Conservation (phyloP, 2,113 vertebrate genomes). For the Tonatia bakeri region DNA sequence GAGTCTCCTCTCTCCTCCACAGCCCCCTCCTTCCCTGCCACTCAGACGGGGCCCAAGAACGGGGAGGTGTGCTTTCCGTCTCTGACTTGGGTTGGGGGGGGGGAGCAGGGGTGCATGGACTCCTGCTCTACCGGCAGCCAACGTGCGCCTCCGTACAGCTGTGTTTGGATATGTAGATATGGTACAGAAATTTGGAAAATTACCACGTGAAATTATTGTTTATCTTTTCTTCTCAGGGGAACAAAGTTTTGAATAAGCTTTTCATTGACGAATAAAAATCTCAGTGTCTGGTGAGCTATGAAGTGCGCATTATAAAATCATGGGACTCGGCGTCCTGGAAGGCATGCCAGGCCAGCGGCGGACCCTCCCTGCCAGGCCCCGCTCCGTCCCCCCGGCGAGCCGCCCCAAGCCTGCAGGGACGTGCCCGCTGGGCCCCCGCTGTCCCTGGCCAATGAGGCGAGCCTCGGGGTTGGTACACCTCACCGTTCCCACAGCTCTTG, state of each 20-base stretch:
- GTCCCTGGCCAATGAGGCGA: background rate
- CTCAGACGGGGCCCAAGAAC: background rate
- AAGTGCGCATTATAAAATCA: slow-evolving; percentile 35
- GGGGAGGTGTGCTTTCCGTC: too few species aligned
- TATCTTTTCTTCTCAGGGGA: slow-evolving; percentile 68
- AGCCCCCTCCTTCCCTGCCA: background rate
- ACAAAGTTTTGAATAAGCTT: slow-evolving; percentile 71
- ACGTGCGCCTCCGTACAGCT: slow-evolving; percentile 49
- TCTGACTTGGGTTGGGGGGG: background rate
- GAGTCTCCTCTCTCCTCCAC: background rate
- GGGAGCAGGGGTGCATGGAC: background rate
- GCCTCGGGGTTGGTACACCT: background rate
- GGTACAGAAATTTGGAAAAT: slow-evolving; percentile 66
- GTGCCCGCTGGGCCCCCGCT: background rate
- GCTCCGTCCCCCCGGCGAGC: background rate
- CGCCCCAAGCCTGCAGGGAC: background rate
- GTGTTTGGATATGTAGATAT: slow-evolving; percentile 69
- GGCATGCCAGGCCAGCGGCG: background rate
- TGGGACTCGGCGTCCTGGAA: background rate
- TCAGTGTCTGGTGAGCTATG: slow-evolving; percentile 50
- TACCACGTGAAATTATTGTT: slow-evolving; percentile 71
- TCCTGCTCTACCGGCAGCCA: slow-evolving; percentile 22
- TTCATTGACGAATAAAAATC: slow-evolving; percentile 67
- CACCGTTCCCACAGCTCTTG: background rate
- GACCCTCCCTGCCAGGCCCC: background rate